Conservation (phyloP, 2,888 invertebrate genomes). For the Atethmia centrago region DNA sequence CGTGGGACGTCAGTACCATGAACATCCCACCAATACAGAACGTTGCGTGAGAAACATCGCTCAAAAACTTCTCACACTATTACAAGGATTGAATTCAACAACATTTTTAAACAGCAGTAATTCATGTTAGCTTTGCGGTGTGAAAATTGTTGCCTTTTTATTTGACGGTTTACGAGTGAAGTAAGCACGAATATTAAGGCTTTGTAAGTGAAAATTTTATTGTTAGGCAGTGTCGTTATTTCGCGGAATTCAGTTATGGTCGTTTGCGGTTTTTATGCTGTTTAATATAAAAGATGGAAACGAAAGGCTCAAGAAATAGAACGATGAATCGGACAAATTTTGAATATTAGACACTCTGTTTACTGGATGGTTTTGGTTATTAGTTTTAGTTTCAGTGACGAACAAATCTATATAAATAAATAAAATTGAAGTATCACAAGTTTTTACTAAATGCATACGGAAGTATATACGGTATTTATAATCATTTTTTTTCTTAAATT, state of each 20-base stretch:
- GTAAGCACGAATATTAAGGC: slow-evolving; percentile 66
- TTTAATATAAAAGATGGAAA: slow-evolving; percentile 11
- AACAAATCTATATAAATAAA: too few relatives aligned
- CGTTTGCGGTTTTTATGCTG: slow-evolving; percentile 48
- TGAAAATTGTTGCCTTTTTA: slow-evolving; percentile 72
- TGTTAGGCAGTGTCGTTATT: slow-evolving; percentile 64
- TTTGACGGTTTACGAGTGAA: slow-evolving; percentile 67
- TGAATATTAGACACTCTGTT: neutral
- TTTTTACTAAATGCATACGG: too few relatives aligned
- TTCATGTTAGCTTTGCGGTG: slow-evolving; percentile 59
- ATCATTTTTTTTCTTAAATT: too few relatives aligned
- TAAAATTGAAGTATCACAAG: too few relatives aligned
- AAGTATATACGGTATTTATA: too few relatives aligned
- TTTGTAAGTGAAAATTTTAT: slow-evolving; percentile 68
- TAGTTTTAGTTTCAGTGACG: neutral
- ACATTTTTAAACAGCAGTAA: slow-evolving; percentile 65
- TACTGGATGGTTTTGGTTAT: neutral
- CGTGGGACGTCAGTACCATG: neutral
- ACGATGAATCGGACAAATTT: neutral
- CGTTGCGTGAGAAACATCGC: slow-evolving; percentile 45
- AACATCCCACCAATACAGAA: neutral
- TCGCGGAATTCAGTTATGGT: slow-evolving; percentile 53
- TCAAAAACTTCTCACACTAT: slow-evolving; percentile 36
- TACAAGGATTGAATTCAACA: slow-evolving; percentile 66
- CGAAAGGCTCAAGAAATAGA: neutral